phyloP scores from a whole-genome alignment of 2,888 invertebrate species.

The Acrocyrtus sp. region DNA sequence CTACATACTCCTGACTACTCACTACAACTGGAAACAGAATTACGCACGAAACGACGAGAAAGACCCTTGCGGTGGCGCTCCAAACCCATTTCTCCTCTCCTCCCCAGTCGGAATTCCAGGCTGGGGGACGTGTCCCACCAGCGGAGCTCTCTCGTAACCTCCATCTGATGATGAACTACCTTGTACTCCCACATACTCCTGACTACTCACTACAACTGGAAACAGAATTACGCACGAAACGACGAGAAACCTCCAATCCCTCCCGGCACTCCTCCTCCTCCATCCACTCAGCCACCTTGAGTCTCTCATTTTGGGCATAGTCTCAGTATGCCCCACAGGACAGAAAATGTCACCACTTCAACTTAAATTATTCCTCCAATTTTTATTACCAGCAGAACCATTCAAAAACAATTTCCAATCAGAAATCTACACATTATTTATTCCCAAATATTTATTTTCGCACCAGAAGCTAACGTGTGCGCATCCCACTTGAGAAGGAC shows the following conservation, averaged over 20 bases:
- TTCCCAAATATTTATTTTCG: background rate
- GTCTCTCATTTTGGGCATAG: constrained; percentile 48
- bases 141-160: no score
- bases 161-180: no score
- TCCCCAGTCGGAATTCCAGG: constrained; percentile 9
- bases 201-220: constrained; percentile 41
- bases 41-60: background rate
- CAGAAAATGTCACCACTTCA: background rate
- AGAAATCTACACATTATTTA: background rate
- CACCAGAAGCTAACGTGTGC: background rate
- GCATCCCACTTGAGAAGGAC: constrained; percentile 7
- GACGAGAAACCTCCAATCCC: constrained; percentile 17
- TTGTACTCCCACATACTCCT: constrained; percentile 32
- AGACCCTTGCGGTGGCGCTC: background rate
- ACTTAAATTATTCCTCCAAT: background rate
- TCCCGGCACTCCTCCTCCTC: constrained; percentile 17
- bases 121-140: constrained; percentile 19
- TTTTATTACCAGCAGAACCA: no score
- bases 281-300: constrained; percentile 8
- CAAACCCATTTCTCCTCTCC: background rate
- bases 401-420: background rate
- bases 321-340: constrained; percentile 39
- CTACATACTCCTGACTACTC: constrained; percentile 35
- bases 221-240: constrained; percentile 21
- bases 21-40: constrained; percentile 1